A percentile compares a stretch with the other conserved stretches of the same genome.
These are phyloP conservation scores for Drosophila ambigua DNA, from an alignment of 1,140 invertebrate species.

Conservation along the genomic window DNA sequence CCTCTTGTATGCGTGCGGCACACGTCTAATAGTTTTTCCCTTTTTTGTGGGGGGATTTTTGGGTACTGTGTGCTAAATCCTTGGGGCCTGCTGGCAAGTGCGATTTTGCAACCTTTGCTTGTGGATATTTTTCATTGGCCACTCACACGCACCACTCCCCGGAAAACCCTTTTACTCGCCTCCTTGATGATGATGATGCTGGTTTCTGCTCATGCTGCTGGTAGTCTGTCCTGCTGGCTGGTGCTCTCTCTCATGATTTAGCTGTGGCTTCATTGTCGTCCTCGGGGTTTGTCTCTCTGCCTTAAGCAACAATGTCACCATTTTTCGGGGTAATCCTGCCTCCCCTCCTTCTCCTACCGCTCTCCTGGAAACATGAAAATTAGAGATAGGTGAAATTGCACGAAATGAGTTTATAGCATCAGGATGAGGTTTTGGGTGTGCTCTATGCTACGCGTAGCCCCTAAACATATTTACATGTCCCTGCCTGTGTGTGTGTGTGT, in stretches of 20 bases:
- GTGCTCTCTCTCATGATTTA: constrained; percentile 49
- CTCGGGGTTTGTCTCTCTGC: constrained; percentile 17
- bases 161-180: too few relatives aligned
- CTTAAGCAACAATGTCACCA: constrained; percentile 63
- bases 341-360: not conserved
- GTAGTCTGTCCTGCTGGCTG: constrained; percentile 18
- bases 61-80: constrained; percentile 48
- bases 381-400: constrained; percentile 73
- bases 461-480: constrained; percentile 61
- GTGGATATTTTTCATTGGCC: constrained; percentile 62
- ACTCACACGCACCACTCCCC: constrained; percentile 30
- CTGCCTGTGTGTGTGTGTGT: constrained; percentile 1
- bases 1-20: not conserved
- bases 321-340: constrained; percentile 39
- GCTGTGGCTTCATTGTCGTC: constrained; percentile 26
- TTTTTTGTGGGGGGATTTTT: constrained; percentile 19
- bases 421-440: not conserved
- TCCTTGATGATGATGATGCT: too few relatives aligned
- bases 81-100: constrained; percentile 37
- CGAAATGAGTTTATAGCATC: constrained; percentile 63
- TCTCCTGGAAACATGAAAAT: constrained; percentile 64
- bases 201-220: too few relatives aligned
- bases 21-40: constrained; percentile 54
- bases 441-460: constrained; percentile 42
- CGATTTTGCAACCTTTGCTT: constrained; percentile 47